Evolutionary conservation across 2,797 vertebrate species (phyloP), one percentile per base, ranked within the genome.

Genomic region (Danio choprae): DNA sequence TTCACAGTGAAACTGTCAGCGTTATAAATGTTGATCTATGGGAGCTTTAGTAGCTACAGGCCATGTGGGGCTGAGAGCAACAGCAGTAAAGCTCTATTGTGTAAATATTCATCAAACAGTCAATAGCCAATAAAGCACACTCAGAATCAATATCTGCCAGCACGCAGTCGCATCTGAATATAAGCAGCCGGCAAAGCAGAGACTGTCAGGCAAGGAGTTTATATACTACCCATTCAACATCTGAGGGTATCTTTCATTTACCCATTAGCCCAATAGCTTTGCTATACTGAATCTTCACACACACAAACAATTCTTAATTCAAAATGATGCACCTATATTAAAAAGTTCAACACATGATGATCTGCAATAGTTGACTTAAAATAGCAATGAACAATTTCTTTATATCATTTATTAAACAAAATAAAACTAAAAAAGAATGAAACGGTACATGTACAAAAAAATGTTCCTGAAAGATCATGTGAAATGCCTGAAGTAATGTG

Each of bases 41-140:
- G 51, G 40, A 48, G 12, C 48, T 50, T 70, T 60, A 58, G 18
- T n/a, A 41, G n/a, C 55, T 59, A 78, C 20, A n/a, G 65, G 44
- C 56, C 64, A 70, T 53, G 8, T 2, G 13, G 56, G 65, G 65
- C 65, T 44, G 43, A 60, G 12, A 78, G 65, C 56, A 70, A 70
- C 18, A 60, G 76, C 29, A 58, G 75, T 78, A 69, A 78, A 68
- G 43, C 63, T 5, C 11, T 48, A 16, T 53, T 55, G 43, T 70
- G 65, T 78, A 78, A 78, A 78, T 70, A 62, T 78, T 78, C 76
- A 77, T 77, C 63, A 78, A 70, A 70, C 13, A 0, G 55, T 78
- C 76, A 51, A 81, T 72, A 64, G 72, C 65, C 80, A 79, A 76
- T 83, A 81, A 81, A 83, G 29, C 79, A 73, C 20, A 69, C 60